These are phyloP conservation scores for Gorsachius magnificus DNA, from an alignment of 2,797 vertebrate genomes.

Conservation along the genomic window DNA sequence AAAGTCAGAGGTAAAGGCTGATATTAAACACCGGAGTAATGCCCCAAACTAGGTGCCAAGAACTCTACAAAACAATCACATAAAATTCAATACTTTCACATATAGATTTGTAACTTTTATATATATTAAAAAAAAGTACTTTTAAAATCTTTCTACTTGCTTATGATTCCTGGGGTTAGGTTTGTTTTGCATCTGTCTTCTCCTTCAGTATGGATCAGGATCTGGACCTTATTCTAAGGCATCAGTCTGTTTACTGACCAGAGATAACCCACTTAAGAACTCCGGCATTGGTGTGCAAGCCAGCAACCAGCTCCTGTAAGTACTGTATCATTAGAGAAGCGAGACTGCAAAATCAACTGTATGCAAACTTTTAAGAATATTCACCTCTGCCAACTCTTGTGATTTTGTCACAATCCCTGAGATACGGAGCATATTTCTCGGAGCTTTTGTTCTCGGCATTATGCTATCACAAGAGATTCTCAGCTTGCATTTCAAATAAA, in stretches of 20 bases:
- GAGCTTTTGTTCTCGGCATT: not conserved
- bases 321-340: not conserved
- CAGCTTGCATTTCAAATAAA: not conserved
- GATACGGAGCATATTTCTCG: not conserved
- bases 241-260: not conserved
- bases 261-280: not conserved
- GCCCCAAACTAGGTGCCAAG: not conserved
- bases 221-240: not conserved
- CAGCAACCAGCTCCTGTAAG: not conserved
- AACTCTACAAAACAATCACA: not conserved
- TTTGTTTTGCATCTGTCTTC: not conserved
- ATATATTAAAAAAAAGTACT: not conserved
- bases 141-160: not conserved
- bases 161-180: not conserved
- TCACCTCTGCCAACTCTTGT: not conserved
- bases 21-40: not conserved
- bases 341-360: not conserved
- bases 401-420: not conserved
- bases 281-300: not conserved
- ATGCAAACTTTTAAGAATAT: not conserved
- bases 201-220: not conserved
- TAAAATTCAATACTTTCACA: not conserved
- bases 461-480: not conserved
- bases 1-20: not conserved
- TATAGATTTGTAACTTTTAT: not conserved